Evolutionary conservation across 64 coral and sea anemone genomes (phyloP).

Genomic region (Catalaphyllia jardinei): DNA sequence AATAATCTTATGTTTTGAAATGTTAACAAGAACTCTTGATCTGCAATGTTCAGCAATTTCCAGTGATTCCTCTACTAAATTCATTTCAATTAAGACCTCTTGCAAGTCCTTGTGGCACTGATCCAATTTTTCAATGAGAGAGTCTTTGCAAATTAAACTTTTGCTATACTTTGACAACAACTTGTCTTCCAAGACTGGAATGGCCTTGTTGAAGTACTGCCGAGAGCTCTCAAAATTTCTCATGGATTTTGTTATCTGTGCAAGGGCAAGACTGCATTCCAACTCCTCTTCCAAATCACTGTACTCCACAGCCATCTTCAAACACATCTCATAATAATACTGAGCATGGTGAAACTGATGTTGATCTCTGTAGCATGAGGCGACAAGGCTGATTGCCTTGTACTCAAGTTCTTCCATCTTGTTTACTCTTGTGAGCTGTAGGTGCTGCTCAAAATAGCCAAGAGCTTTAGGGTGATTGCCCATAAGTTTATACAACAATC

Average conservation of each 20-base stretch:
- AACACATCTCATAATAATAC: slow-evolving; percentile 61
- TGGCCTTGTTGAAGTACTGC: slow-evolving; percentile 62
- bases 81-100: slow-evolving; percentile 75
- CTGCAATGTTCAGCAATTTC: slow-evolving; percentile 80
- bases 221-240: slow-evolving; percentile 57
- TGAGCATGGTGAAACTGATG: slow-evolving; percentile 73
- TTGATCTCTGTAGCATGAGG: slow-evolving; percentile 65
- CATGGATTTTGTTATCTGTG: slow-evolving; percentile 72
- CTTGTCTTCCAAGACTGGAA: slow-evolving; percentile 73
- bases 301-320: slow-evolving; percentile 54
- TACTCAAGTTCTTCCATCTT: slow-evolving; percentile 60
- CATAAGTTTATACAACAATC: slow-evolving; percentile 72
- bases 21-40: slow-evolving; percentile 69
- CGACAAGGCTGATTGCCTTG: slow-evolving; percentile 67
- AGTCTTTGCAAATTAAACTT: slow-evolving; percentile 46
- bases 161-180: slow-evolving; percentile 45
- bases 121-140: slow-evolving; percentile 47
- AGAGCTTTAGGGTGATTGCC: slow-evolving; percentile 65
- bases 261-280: slow-evolving; percentile 49
- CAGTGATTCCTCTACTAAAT: slow-evolving; percentile 62
- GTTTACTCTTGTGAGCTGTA: slow-evolving; percentile 71
- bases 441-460: slow-evolving; percentile 66
- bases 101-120: slow-evolving; percentile 80
- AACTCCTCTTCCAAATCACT: slow-evolving; percentile 63
- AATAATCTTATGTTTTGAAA: slow-evolving; percentile 43